These are phyloP conservation scores for Crotalus horridus DNA, from an alignment of 2,113 vertebrate species.

Conservation along the genomic window DNA sequence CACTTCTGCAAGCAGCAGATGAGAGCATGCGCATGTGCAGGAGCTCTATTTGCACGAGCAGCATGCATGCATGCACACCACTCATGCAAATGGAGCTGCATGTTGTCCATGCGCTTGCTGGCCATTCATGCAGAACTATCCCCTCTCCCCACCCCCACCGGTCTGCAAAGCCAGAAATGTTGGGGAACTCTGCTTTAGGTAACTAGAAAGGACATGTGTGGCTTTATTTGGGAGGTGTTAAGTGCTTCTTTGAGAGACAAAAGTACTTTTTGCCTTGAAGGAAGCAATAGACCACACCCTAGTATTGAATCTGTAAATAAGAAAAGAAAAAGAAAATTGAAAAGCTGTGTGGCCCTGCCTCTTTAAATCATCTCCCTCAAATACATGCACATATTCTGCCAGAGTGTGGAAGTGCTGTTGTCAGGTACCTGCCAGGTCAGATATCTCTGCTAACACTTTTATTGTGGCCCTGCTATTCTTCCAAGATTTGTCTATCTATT, in stretches of 20 bases:
- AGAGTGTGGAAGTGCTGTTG: neutral
- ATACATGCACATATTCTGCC: neutral
- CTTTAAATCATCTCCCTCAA: neutral
- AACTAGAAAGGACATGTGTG: neutral
- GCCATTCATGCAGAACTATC: too few relatives aligned
- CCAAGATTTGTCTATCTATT: neutral
- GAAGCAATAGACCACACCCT: neutral
- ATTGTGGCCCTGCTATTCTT: neutral
- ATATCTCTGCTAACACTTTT: neutral
- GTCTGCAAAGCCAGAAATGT: too few relatives aligned
- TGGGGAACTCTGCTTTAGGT: too few relatives aligned
- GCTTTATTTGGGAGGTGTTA: neutral
- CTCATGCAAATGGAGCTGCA: too few relatives aligned
- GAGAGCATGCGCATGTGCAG: too few relatives aligned
- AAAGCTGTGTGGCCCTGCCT: neutral
- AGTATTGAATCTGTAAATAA: neutral
- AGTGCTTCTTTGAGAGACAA: neutral
- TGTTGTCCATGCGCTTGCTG: too few relatives aligned
- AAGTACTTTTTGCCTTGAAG: neutral
- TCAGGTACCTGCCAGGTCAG: neutral
- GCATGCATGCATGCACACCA: too few relatives aligned
- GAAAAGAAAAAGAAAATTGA: neutral
- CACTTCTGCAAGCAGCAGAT: too few relatives aligned
- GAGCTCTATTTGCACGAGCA: too few relatives aligned
- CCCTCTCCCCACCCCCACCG: too few relatives aligned